Evolutionary conservation across 2,888 invertebrate species (phyloP), one percentile per base, ranked within the genome.

Genomic region (Leptinotarsa haldemani): DNA sequence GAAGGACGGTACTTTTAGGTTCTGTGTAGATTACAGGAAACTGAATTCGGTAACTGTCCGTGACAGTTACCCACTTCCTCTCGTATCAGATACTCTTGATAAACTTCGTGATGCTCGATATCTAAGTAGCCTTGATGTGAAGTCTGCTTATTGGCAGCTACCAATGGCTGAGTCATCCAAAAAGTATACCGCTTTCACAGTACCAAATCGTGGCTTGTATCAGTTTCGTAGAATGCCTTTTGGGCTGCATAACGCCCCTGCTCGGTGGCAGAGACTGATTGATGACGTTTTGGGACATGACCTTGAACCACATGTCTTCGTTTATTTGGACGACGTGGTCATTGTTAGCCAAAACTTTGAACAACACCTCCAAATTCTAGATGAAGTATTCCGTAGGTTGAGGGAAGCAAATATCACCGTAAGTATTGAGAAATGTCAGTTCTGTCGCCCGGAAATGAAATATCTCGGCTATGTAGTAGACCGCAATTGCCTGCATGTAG

Each of bases 321-420:
- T 75, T 1, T 83, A 83, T 56, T 69, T 82, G 9, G 81, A 82
- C 53, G 83, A 83, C 48, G 76, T 82, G 9, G 79, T 83, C 12
- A 74, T 83, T 0, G 71, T 71, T 1, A 80, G 71, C 15, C n/a
- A 48, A 58, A 78, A 69, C 1, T 82, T 82, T 65, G 72, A 65
- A 58, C 20, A 72, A 20, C 81, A 82, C 65, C 13, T 80, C 22
- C 20, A 69, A 4, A 70, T 80, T 18, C 65, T 82, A 30, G 65
- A 58, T n/a, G 73, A 76, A 47, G 79, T 84, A 2, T 77, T 84
- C 15, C 48, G 30, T 9, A 61, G 82, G 4, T 70, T 84, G 12
- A 7, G 74, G 9, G 71, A 77, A 18, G 82, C 82, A 0, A 75
- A 76, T 1, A 63, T 83, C n/a, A 78, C 70, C 2, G 52, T 82